Percentiles rank a stretch among this genome's conserved stretches.
Evolutionary conservation across 2,113 vertebrate genomes (phyloP).

Genomic region (Myrmophylax atrothorax): DNA sequence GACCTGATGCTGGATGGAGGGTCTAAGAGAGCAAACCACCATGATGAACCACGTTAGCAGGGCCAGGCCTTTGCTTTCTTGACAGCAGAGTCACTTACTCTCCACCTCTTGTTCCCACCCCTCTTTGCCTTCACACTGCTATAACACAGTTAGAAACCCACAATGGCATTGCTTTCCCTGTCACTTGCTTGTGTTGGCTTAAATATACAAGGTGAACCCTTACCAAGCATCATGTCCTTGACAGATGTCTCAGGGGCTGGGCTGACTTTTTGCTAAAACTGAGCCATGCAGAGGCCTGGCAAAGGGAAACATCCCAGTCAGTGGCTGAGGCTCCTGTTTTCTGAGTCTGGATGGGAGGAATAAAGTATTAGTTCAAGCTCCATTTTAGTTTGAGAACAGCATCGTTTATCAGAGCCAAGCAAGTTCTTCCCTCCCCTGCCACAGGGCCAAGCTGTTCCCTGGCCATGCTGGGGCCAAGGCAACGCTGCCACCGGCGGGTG

Average conservation of each 20-base stretch:
- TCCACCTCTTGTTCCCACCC: background rate
- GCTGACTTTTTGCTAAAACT: background rate
- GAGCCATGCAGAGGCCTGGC: background rate
- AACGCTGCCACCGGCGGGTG: rapidly evolving
- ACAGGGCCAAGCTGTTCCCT: background rate
- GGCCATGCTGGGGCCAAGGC: background rate
- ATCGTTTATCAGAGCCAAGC: background rate
- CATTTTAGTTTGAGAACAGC: background rate
- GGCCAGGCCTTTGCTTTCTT: background rate
- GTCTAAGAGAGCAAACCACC: background rate
- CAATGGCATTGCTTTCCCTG: rapidly evolving
- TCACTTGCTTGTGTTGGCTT: background rate
- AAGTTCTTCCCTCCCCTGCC: background rate
- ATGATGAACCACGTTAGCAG: rapidly evolving
- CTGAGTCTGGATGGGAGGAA: background rate
- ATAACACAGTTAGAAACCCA: background rate
- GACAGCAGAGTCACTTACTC: background rate
- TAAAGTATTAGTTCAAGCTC: background rate
- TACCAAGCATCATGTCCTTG: background rate
- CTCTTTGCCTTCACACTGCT: background rate
- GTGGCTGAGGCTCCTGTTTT: background rate
- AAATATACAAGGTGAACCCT: background rate
- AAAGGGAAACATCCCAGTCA: background rate
- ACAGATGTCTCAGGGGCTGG: background rate
- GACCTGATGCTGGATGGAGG: background rate